Conservation (phyloP, 2,113 vertebrate genomes). For the Bombycilla garrulus region DNA sequence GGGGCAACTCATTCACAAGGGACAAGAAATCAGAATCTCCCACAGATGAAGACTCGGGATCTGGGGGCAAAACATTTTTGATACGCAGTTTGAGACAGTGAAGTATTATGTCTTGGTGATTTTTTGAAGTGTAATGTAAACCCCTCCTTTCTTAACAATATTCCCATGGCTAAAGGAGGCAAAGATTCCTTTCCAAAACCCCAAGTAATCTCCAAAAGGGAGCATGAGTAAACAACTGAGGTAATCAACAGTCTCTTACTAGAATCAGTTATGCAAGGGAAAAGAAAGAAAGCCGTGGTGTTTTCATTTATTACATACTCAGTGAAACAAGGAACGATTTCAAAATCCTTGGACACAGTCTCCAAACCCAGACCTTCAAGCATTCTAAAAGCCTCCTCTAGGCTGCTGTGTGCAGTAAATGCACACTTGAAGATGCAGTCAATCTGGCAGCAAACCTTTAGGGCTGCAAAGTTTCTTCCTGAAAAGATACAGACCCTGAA, state of each 20-base stretch:
- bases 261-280: not conserved
- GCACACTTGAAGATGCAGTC: not conserved
- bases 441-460: not conserved
- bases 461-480: not conserved
- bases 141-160: not conserved
- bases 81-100: not conserved
- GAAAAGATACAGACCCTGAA: not conserved
- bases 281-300: accelerated
- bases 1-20: not conserved
- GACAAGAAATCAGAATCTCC: conserved; percentile 14
- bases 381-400: not conserved
- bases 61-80: not conserved
- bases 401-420: not conserved
- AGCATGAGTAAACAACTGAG: not conserved
- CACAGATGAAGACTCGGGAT: conserved; percentile 9
- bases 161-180: not conserved
- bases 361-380: not conserved
- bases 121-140: not conserved
- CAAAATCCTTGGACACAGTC: not conserved
- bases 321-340: not conserved
- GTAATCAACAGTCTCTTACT: not conserved
- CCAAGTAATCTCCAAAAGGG: not conserved
- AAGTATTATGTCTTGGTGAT: not conserved
- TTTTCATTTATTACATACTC: not conserved
- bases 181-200: not conserved